These are phyloP conservation scores for Sardinella longiceps DNA, from an alignment of 2,797 vertebrate species.

Conservation along the genomic window DNA sequence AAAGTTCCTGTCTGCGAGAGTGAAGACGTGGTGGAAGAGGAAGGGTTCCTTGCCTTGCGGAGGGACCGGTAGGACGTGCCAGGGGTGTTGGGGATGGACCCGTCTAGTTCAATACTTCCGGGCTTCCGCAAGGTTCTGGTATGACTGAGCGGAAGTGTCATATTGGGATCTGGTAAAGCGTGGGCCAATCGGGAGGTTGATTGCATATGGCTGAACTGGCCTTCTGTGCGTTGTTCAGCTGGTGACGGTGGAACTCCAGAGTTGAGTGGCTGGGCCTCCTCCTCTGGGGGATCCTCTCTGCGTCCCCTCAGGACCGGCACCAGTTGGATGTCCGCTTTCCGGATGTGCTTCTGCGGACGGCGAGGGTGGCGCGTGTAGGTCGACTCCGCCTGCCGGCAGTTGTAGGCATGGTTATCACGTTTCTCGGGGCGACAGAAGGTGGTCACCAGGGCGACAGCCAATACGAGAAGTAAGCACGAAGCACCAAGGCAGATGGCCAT, in stretches of 20 bases:
- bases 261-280: constrained; percentile 66
- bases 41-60: constrained; percentile 70
- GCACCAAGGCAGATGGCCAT: constrained; percentile 80
- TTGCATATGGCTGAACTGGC: constrained; percentile 61
- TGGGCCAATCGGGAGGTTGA: constrained; percentile 73
- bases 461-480: constrained; percentile 77
- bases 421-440: constrained; percentile 85
- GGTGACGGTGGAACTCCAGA: constrained; percentile 46
- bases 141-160: constrained; percentile 53
- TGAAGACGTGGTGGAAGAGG: constrained; percentile 56
- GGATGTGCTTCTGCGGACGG: constrained; percentile 89
- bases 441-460: constrained; percentile 78
- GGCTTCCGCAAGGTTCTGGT: constrained; percentile 71
- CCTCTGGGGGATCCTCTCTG: constrained; percentile 65
- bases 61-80: constrained; percentile 64
- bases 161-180: constrained; percentile 59
- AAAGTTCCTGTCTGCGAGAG: constrained; percentile 54
- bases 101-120: constrained; percentile 68
- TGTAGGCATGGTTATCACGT: constrained; percentile 87
- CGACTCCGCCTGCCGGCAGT: constrained; percentile 91
- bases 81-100: constrained; percentile 61
- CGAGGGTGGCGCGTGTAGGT: constrained; percentile 86
- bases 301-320: constrained; percentile 83
- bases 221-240: constrained; percentile 55
- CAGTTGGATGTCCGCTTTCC: constrained; percentile 90